A percentile compares a stretch with the other conserved stretches of the same genome.
Conservation (phyloP, 2,113 vertebrate genomes). For the Dipodomys ordii region DNA sequence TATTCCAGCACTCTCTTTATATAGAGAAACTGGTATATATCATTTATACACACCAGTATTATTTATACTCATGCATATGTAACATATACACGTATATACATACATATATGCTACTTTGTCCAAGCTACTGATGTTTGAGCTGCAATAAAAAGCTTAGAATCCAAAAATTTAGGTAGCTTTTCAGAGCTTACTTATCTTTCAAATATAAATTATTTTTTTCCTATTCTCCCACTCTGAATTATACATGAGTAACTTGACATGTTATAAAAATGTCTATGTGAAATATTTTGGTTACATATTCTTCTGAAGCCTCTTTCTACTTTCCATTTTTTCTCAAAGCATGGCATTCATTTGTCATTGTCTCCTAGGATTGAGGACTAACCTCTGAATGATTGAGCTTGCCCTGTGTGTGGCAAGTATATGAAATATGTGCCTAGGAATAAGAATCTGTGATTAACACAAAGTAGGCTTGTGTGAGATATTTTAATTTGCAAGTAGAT, state of each 20-base stretch:
- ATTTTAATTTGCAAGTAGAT: constrained; percentile 42
- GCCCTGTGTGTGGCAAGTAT: not conserved
- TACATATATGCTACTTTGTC: not conserved
- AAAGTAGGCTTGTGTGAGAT: constrained; percentile 9
- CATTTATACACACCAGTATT: too few relatives aligned
- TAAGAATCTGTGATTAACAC: constrained; percentile 59
- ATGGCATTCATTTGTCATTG: constrained; percentile 35
- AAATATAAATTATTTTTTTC: constrained; percentile 41
- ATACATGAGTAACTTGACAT: not conserved
- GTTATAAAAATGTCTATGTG: constrained; percentile 33
- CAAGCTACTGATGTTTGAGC: not conserved
- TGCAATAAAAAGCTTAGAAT: constrained; percentile 21
- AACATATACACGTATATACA: too few relatives aligned
- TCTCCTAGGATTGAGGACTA: not conserved
- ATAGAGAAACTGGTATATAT: not conserved
- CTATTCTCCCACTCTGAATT: not conserved
- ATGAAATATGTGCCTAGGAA: constrained; percentile 33
- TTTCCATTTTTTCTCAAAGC: constrained; percentile 9
- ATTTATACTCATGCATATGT: too few relatives aligned
- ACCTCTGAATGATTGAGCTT: constrained; percentile 44
- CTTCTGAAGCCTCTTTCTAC: constrained; percentile 2
- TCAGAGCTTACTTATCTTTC: not conserved
- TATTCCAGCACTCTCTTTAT: not conserved
- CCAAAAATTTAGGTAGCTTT: not conserved
- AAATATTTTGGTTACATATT: constrained; percentile 58